Base-by-base conservation (phyloP, 2,113 vertebrate genomes). In the Vulpes vulpes region DNA sequence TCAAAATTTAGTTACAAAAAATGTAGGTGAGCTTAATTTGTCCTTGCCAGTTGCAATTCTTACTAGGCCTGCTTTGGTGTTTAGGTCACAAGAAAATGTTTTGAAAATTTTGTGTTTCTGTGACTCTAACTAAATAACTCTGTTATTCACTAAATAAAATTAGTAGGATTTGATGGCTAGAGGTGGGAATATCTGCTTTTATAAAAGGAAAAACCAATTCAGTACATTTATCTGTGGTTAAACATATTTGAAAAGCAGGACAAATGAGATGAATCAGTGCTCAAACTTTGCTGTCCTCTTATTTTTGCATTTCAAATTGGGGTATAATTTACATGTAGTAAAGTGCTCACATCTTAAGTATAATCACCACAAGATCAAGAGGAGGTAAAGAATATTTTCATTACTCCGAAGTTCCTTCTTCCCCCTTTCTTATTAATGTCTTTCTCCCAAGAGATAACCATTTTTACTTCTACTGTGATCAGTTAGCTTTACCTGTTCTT, bases 1-100 rank as follows among this genome's bases (percentile, higher is more conserved):
- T 93, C 11, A 91, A n/a, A 55, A 23, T 91, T 86, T 90, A 90
- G 25, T 95, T 94, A 80, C 11, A 88, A 96, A 95, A 79, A 91
- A 62, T 25, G 27, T 69, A 25, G 49, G 10, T 57, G 38, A 93
- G 78, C 80, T 97, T 83, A 85, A 67, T 91, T 90, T 89, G 15
- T 43, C 17, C 51, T 87, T 96, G 7, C 22, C 20, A 74, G 30
- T 94, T 95, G 53, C n/a, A 79, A 0, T 53, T 93, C 9, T 83
- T 82, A 84, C 60, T 81, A 59, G 27, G 10, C 43, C 43, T 65
- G 10, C 38, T 86, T 94, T 12, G 27, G 20, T 62, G 71, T 96
- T 67, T 78, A 89, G 23, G 60, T 95, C 20, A 85, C 16, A 74
- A 83, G 17, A 76, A 87, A 86, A 60, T 85, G 8, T 59, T 94